These are phyloP conservation scores for Calypte anna DNA, from an alignment of 2,113 vertebrate species.

Conservation along the genomic window DNA sequence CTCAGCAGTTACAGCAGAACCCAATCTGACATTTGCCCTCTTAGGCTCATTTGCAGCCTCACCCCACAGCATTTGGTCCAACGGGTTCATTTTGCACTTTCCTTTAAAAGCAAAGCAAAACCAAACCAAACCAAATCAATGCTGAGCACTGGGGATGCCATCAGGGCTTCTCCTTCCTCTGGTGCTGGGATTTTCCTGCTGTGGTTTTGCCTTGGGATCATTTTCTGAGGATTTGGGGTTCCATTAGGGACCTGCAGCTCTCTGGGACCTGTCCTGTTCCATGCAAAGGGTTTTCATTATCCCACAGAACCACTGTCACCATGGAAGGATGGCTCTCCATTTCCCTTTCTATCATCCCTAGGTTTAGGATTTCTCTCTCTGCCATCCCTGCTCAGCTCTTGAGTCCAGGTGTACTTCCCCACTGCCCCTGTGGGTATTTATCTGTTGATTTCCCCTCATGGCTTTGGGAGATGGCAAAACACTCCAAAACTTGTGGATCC, in stretches of 20 bases:
- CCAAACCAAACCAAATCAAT: background rate
- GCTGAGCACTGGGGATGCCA: background rate
- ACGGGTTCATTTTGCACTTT: slow-evolving; percentile 11
- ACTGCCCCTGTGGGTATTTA: background rate
- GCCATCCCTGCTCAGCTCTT: background rate
- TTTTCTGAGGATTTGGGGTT: background rate
- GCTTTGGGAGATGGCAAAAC: background rate
- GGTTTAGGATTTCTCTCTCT: background rate
- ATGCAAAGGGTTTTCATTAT: background rate
- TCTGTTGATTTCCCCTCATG: background rate
- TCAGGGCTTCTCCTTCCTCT: background rate
- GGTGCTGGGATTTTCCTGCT: background rate
- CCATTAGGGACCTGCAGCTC: background rate
- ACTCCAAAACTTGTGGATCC: background rate
- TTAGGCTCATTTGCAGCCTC: slow-evolving; percentile 38
- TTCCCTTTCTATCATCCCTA: background rate
- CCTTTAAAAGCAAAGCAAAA: background rate
- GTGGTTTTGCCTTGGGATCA: background rate
- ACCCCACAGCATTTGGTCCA: background rate
- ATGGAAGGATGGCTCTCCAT: background rate
- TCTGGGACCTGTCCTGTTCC: background rate
- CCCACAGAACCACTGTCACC: background rate
- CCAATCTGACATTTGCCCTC: slow-evolving; percentile 35
- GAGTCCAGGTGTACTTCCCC: background rate
- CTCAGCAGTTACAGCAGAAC: background rate